Evolutionary conservation across 2,113 vertebrate species (phyloP).

Genomic region (Seriola aureovittata): DNA sequence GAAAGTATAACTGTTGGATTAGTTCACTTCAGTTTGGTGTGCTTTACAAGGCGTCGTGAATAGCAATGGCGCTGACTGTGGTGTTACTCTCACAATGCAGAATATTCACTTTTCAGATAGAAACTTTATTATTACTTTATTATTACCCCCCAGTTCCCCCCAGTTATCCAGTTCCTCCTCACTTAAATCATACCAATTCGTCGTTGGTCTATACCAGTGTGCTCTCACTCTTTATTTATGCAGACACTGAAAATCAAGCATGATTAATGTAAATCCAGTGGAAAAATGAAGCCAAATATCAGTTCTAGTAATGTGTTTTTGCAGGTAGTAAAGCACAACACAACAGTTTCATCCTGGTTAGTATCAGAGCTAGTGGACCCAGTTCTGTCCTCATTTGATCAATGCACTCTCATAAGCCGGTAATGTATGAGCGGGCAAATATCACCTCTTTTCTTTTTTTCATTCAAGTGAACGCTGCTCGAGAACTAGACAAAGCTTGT

Average conservation of each 20-base stretch:
- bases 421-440: conserved; percentile 55
- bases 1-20: conserved; percentile 7
- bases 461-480: conserved; percentile 4
- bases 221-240: background rate
- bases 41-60: conserved; percentile 13
- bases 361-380: conserved; percentile 36
- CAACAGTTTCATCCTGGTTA: background rate
- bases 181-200: background rate
- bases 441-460: background rate
- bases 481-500: conserved; percentile 32
- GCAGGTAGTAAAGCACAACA: background rate
- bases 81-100: conserved; percentile 1
- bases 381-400: conserved; percentile 72
- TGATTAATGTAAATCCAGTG: background rate
- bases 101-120: background rate
- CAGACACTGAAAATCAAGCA: background rate
- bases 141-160: no score
- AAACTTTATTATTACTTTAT: background rate
- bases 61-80: conserved; percentile 9
- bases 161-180: background rate
- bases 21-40: conserved; percentile 18
- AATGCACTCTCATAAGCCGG: conserved; percentile 45
- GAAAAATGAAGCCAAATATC: background rate
- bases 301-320: background rate
- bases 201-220: background rate